Evolutionary conservation across 2,797 vertebrate genomes (phyloP), one percentile per base, ranked within the genome.

Genomic region (Darevskia nairensis): DNA sequence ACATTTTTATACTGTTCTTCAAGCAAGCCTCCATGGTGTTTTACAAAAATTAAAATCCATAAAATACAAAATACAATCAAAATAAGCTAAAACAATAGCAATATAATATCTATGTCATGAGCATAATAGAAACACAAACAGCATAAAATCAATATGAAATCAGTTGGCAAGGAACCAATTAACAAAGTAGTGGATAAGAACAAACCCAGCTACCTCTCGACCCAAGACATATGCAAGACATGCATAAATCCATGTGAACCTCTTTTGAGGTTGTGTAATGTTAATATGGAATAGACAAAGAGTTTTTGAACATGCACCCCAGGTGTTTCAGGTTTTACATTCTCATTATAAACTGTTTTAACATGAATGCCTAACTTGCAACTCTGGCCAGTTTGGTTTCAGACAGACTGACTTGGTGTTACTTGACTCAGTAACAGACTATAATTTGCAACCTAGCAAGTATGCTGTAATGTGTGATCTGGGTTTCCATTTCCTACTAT

Each of bases 141-240:
- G 61, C 61, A 64, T 64, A 23, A 64, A 64, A 64, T 19, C 17
- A 23, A 19, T 7, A 61, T 61, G 59, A 61, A 61, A 61, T 1
- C 59, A 61, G 59, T 21, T 7, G 95, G 96, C 97, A 86, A 96
- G 94, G 29, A 87, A 82, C 35, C 81, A 88, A 50, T 50, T 50
- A 50, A n/a, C 27, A 80, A 84, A 19, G 29, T 10, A 72, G 32
- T 35, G 32, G 39, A 25, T 46, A 81, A 75, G 13, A 82, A 32
- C 41, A 64, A 46, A 7, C 7, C 8, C 19, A 55, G 13, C 66
- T 61, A 41, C 3, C 19, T 39, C 35, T 77, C 15, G 23, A 72
- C 41, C 44, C 8, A 79, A 66, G 32, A 19, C 79, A 76, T 13
- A 85, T 39, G 27, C 50, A 55, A 21, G 2, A 44, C 27, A 25